Evolutionary conservation across 1,140 invertebrate species (phyloP), one percentile per base, ranked within the genome.

Genomic region (Chironomus striatipennis): DNA sequence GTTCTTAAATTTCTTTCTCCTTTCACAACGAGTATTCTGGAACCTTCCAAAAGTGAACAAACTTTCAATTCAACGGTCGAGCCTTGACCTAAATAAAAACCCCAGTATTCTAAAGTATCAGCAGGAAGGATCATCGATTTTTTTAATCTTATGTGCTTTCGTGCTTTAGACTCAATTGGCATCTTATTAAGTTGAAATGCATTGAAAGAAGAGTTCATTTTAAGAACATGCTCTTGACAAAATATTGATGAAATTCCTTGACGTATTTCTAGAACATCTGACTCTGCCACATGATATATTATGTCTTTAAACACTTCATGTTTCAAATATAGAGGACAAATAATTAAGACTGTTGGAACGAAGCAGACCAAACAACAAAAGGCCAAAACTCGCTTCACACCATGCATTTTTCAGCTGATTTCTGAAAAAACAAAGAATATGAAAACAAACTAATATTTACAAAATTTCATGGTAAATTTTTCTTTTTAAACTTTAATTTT

Each of bases 81-180:
- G 17, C 91, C 92, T 80, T 88, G 87, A 21, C 92, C 85, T 15
- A 95, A 81, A 83, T 91, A 94, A 85, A 95, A 95, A 21, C 93
- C 92, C 92, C 92, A 95, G 82, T 94, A 95, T 81, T 94, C 92
- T 43, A 94, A 84, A 21, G 91, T 92, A 79, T 95, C 93, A 83
- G 94, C 93, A 0, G 91, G 91, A 76, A 95, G 81, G 9, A 83
- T 87, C 89, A 95, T 92, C 67, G 91, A 91, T 79, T 94, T 93
- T 78, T 89, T 90, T 78, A 94, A 83, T 76, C 88, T 84, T 77
- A 93, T 89, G 79, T 91, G 90, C 82, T 92, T 93, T 47, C 86
- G 87, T 76, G 87, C 88, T 7, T 86, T 84, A 20, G 90, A 89
- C 42, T 90, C 83, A 83, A 88, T 85, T 17, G 92, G 92, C 77